Conservation (phyloP, 1,140 invertebrate species). For the Phenacoccus solenopsis region DNA sequence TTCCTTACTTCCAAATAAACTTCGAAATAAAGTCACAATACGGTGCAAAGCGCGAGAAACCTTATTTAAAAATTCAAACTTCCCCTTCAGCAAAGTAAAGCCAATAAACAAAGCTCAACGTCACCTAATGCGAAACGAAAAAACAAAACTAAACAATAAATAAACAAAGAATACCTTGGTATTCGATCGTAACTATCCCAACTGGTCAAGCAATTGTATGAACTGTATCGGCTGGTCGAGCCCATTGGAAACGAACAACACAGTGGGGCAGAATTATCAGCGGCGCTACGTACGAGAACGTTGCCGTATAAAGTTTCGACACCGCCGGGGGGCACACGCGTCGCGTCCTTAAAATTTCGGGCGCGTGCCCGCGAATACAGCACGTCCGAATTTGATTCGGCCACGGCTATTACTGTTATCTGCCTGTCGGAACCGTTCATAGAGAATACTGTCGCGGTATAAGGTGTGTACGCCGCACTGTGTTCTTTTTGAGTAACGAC, state of each 20-base stretch:
- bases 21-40: no score
- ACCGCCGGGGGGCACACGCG: not conserved
- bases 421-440: no score
- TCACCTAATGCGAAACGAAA: no score
- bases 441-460: no score
- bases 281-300: not conserved
- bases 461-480: no score
- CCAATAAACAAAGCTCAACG: no score
- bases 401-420: not conserved
- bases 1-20: no score
- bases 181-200: slow-evolving; percentile 81
- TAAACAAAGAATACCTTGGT: slow-evolving; percentile 50
- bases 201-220: slow-evolving; percentile 73
- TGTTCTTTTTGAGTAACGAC: no score
- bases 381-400: not conserved
- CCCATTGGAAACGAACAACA: slow-evolving; percentile 39
- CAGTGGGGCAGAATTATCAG: slow-evolving; percentile 12
- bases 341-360: not conserved
- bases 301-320: not conserved
- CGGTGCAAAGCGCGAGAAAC: no score
- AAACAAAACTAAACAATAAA: not conserved
- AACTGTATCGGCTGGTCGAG: slow-evolving; percentile 63
- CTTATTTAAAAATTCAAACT: no score
- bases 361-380: not conserved
- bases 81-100: no score